Evolutionary conservation across 1,140 invertebrate genomes (phyloP).

Genomic region (Tetragonula clypearis): DNA sequence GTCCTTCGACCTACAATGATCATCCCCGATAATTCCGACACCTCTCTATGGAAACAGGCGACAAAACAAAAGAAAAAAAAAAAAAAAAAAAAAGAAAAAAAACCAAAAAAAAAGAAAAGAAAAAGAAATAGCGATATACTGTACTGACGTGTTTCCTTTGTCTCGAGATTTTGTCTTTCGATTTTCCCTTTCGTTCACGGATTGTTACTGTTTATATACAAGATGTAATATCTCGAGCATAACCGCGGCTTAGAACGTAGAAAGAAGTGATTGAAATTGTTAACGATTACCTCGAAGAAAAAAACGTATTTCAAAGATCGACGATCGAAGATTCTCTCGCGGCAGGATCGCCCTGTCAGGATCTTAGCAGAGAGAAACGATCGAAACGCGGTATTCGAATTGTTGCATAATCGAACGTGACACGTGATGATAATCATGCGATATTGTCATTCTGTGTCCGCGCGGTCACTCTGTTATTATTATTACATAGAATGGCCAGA

Average conservation of each 20-base stretch:
- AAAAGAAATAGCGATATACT: neutral
- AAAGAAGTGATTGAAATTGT: neutral
- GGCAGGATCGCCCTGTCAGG: no score
- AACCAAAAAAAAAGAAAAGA: neutral
- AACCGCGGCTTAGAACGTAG: neutral
- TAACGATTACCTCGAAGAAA: neutral
- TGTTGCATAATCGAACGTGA: neutral
- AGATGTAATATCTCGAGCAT: neutral
- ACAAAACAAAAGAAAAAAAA: neutral
- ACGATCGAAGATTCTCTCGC: no score
- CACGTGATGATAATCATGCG: neutral
- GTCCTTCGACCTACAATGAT: neutral
- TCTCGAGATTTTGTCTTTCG: neutral
- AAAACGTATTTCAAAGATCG: neutral
- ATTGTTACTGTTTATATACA: neutral
- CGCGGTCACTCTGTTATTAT: neutral
- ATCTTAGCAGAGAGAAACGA: neutral
- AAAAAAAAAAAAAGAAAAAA: no score
- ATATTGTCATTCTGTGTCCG: neutral
- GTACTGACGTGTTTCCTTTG: neutral
- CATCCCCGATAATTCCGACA: neutral
- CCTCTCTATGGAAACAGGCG: neutral
- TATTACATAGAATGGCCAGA: neutral
- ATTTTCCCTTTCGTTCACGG: neutral
- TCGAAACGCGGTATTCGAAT: no score